Percentiles rank a stretch among this genome's conserved stretches.
These are phyloP conservation scores for Calliopsis andreniformis DNA, from an alignment of 1,140 invertebrate species.

Conservation along the genomic window DNA sequence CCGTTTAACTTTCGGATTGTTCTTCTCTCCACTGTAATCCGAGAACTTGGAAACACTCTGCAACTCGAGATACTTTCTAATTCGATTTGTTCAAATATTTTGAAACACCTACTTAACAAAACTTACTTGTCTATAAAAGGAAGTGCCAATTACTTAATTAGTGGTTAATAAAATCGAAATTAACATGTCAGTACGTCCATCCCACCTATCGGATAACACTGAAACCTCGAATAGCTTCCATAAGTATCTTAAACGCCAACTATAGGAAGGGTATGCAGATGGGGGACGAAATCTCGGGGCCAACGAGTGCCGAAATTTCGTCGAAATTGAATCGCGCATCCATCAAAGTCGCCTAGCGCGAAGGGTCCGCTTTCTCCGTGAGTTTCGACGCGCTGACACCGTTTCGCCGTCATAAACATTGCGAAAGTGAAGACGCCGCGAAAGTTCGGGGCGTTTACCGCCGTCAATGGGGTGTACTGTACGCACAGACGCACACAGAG, in stretches of 20 bases:
- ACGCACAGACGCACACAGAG: slow-evolving; percentile 4
- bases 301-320: not conserved
- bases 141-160: too few species aligned
- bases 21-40: not conserved
- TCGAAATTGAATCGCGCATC: not conserved
- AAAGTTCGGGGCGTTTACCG: slow-evolving; percentile 63
- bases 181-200: too few species aligned
- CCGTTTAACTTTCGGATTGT: slow-evolving; percentile 36
- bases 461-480: slow-evolving; percentile 59
- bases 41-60: slow-evolving; percentile 9
- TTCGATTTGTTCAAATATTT: slow-evolving; percentile 28
- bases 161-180: too few species aligned
- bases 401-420: slow-evolving; percentile 51
- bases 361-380: not conserved
- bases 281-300: not conserved
- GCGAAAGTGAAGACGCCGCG: slow-evolving; percentile 48
- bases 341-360: not conserved
- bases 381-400: slow-evolving; percentile 37
- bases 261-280: not conserved
- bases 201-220: too few species aligned
- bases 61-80: slow-evolving; percentile 33
- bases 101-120: slow-evolving; percentile 5
- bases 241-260: too few species aligned
- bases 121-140: too few species aligned
- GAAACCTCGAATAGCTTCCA: too few species aligned